A percentile compares a stretch with the other conserved stretches of the same genome.
These are phyloP conservation scores for Scaptomyza hsui DNA, from an alignment of 1,140 invertebrate species.

Conservation along the genomic window DNA sequence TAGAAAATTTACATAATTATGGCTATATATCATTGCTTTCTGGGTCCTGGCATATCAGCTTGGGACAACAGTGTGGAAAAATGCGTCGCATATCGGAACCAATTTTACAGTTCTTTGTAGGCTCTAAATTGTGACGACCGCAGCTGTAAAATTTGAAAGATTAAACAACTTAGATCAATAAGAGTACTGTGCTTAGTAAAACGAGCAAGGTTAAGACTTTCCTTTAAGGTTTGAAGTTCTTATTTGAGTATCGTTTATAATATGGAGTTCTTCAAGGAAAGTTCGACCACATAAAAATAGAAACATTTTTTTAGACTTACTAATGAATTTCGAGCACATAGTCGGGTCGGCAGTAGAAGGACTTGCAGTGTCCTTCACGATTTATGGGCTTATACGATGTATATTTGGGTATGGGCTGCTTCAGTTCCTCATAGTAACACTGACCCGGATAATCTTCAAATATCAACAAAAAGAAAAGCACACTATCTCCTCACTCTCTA, in stretches of 20 bases:
- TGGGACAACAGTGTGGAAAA: conserved; percentile 73
- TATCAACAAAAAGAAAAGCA: too few species aligned
- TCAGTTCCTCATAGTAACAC: conserved; percentile 76
- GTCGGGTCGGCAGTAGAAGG: conserved; percentile 72
- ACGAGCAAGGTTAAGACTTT: too few species aligned
- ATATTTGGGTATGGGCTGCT: conserved; percentile 74
- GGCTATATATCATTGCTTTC: conserved; percentile 69
- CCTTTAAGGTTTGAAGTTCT: too few species aligned
- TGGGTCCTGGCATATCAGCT: conserved; percentile 61
- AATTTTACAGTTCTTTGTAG: conserved; percentile 66
- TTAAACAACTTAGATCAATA: background rate
- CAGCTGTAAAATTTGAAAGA: conserved; percentile 45
- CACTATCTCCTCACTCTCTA: background rate
- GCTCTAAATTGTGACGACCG: conserved; percentile 72
- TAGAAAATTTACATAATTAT: background rate
- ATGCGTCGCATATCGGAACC: conserved; percentile 69
- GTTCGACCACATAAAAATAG: too few species aligned
- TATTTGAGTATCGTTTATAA: too few species aligned
- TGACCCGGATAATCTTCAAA: conserved; percentile 79
- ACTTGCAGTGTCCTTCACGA: conserved; percentile 71
- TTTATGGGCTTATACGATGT: conserved; percentile 79
- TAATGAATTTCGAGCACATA: conserved; percentile 71
- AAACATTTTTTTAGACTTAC: conserved; percentile 40
- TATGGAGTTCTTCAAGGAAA: too few species aligned
- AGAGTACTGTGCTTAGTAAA: too few species aligned